A percentile compares a stretch with the other conserved stretches of the same genome.
Conservation (phyloP, 2,797 vertebrate species). For the Okamejei kenojei region DNA sequence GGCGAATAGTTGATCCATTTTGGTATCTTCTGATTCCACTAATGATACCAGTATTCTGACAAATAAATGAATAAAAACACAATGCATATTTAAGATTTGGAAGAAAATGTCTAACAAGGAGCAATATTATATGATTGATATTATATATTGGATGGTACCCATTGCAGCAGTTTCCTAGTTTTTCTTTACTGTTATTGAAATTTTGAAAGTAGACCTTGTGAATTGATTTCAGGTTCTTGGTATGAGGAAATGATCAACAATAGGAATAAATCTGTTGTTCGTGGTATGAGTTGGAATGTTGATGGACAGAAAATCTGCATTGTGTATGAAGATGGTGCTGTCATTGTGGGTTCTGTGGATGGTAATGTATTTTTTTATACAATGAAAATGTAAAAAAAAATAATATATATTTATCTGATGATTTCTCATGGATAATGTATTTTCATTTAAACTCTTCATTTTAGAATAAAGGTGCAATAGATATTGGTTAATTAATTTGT, state of each 20-base stretch:
- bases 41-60: no score
- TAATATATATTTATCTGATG: background rate
- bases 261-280: constrained; percentile 92
- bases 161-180: background rate
- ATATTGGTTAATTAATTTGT: background rate
- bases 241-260: constrained; percentile 99
- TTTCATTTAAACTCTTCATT: background rate
- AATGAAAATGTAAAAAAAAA: background rate
- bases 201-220: background rate
- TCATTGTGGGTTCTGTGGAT: constrained; percentile 95
- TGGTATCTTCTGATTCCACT: no score
- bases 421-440: background rate
- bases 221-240: constrained; percentile 71
- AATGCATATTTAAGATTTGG: background rate
- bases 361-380: constrained; percentile 60
- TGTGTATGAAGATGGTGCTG: constrained; percentile 94
- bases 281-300: constrained; percentile 97
- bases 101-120: background rate
- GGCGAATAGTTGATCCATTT: no score
- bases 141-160: background rate
- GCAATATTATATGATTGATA: background rate
- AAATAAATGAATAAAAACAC: no score
- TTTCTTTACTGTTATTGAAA: background rate
- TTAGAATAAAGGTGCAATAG: background rate
- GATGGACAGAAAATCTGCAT: constrained; percentile 97